These are phyloP conservation scores for Orthosia gothica DNA, from an alignment of 2,888 invertebrate species.

Conservation along the genomic window DNA sequence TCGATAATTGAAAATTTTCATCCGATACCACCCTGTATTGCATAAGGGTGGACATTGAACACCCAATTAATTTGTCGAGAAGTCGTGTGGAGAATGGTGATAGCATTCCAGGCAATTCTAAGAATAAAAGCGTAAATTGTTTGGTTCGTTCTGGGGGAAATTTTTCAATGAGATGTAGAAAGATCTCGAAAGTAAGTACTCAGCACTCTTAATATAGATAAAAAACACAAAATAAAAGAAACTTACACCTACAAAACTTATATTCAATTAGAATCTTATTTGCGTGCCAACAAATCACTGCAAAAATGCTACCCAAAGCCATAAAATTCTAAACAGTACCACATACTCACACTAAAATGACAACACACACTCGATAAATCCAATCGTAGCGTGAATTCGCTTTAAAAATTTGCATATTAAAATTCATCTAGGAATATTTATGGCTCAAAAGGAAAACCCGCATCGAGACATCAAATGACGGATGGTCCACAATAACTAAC, in stretches of 20 bases:
- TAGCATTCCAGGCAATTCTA: background rate
- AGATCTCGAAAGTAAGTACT: background rate
- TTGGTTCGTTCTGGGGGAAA: background rate
- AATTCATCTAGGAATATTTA: slow-evolving; percentile 49
- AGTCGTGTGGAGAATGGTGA: slow-evolving; percentile 5
- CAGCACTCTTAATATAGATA: no score
- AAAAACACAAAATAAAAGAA: background rate
- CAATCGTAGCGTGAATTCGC: slow-evolving; percentile 17
- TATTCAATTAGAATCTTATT: background rate
- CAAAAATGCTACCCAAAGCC: slow-evolving; percentile 17
- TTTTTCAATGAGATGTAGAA: background rate
- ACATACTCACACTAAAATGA: slow-evolving; percentile 16
- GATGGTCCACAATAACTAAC: slow-evolving; percentile 59
- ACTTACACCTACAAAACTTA: no score
- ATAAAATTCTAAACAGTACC: slow-evolving; percentile 11
- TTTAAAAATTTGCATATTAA: slow-evolving; percentile 45
- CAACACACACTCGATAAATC: slow-evolving; percentile 10
- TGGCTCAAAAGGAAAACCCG: slow-evolving; percentile 25
- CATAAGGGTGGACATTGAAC: slow-evolving; percentile 18
- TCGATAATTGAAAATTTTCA: slow-evolving; percentile 67
- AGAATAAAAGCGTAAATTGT: background rate
- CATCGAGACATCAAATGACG: slow-evolving; percentile 50
- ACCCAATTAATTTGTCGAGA: slow-evolving; percentile 34
- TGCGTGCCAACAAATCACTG: slow-evolving; percentile 3
- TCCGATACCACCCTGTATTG: slow-evolving; percentile 31